phyloP scores from a whole-genome alignment of 1,140 invertebrate genomes.

The Mactra quadrangularis region DNA sequence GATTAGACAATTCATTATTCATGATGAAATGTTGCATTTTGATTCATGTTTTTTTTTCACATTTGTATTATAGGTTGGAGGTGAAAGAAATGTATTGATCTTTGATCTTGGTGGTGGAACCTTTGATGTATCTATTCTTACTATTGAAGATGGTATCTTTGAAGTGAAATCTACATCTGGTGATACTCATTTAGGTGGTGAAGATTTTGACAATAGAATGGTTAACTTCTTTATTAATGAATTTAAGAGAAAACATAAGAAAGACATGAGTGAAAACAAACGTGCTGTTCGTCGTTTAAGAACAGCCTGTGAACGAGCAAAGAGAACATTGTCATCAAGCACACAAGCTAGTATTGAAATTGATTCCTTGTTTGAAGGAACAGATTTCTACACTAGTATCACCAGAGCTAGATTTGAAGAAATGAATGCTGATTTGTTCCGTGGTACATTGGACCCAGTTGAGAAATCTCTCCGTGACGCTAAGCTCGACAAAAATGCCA shows the following conservation, averaged over 20 bases:
- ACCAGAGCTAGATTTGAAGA: slow-evolving; percentile 83
- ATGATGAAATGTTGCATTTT: no score
- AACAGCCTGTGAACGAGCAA: slow-evolving; percentile 88
- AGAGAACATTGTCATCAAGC: slow-evolving; percentile 84
- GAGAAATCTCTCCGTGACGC: slow-evolving; percentile 97
- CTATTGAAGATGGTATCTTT: slow-evolving; percentile 81
- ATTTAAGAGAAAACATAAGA: slow-evolving; percentile 81
- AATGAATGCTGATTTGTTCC: slow-evolving; percentile 94
- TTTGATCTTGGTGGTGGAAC: slow-evolving; percentile 71
- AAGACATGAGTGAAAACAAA: slow-evolving; percentile 74
- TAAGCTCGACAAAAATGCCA: slow-evolving; percentile 95
- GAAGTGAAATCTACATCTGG: slow-evolving; percentile 91
- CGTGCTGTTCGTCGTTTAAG: slow-evolving; percentile 83
- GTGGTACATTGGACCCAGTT: slow-evolving; percentile 95
- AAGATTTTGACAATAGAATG: slow-evolving; percentile 81
- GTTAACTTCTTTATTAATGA: slow-evolving; percentile 79
- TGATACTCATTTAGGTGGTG: slow-evolving; percentile 80
- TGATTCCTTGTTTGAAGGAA: slow-evolving; percentile 89
- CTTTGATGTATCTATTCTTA: slow-evolving; percentile 78
- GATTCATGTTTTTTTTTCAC: no score
- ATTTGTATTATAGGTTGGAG: slow-evolving; percentile 80
- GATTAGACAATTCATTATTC: no score
- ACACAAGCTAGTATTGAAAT: slow-evolving; percentile 87
- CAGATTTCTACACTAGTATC: slow-evolving; percentile 85
- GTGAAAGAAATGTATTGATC: slow-evolving; percentile 84